A percentile compares a stretch with the other conserved stretches of the same genome.
These are phyloP conservation scores for Trichomycterus rosablanca DNA, from an alignment of 2,113 vertebrate species.

Conservation along the genomic window DNA sequence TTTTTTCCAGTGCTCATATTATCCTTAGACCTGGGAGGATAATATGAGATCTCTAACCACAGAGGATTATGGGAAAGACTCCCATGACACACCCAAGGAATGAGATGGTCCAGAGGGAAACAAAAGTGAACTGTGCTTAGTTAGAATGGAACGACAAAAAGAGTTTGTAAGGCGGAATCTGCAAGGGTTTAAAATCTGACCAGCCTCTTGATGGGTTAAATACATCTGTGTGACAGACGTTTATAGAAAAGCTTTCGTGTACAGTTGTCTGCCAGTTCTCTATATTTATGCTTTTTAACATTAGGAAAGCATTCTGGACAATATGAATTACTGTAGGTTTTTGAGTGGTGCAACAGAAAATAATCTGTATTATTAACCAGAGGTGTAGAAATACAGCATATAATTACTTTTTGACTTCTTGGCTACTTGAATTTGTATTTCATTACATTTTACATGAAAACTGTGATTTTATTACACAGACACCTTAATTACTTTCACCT, in stretches of 20 bases:
- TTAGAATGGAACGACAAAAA: slow-evolving; percentile 17
- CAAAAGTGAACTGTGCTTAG: slow-evolving; percentile 21
- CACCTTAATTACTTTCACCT: too few species aligned
- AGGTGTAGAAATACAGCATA: too few species aligned
- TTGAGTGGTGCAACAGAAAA: too few species aligned
- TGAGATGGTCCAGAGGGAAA: slow-evolving; percentile 27
- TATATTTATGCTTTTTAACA: slow-evolving; percentile 22
- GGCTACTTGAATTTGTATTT: too few species aligned
- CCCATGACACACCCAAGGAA: slow-evolving; percentile 34
- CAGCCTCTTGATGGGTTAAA: slow-evolving; percentile 16
- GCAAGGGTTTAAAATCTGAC: slow-evolving; percentile 18
- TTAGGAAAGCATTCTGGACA: slow-evolving; percentile 23
- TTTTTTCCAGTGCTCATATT: slow-evolving; percentile 42
- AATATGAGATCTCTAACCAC: slow-evolving; percentile 29
- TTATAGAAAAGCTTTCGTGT: neutral
- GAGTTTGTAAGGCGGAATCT: slow-evolving; percentile 2
- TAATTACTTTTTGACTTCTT: too few species aligned
- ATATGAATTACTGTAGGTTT: too few species aligned
- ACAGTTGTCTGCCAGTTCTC: slow-evolving; percentile 7
- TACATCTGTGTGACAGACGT: neutral
- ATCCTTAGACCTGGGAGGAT: slow-evolving; percentile 26
- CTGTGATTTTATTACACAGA: too few species aligned
- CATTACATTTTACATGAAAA: too few species aligned
- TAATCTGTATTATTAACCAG: too few species aligned
- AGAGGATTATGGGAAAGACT: slow-evolving; percentile 36